Percentiles rank a stretch among this genome's conserved stretches.
Conservation (phyloP, 2,888 invertebrate species). For the Venustoraphidia nigricollis region DNA sequence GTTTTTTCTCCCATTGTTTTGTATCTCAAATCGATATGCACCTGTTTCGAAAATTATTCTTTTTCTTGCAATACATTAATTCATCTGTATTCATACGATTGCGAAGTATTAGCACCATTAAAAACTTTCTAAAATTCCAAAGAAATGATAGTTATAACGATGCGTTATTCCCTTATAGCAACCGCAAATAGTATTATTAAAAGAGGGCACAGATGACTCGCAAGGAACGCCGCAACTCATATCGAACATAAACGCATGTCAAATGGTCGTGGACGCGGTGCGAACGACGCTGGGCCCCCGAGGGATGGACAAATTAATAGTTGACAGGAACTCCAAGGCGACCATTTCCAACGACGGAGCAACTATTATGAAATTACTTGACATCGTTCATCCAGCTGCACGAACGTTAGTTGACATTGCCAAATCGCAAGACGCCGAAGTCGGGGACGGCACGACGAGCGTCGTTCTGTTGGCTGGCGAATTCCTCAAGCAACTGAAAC, state of each 20-base stretch:
- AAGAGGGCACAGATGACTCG: constrained; percentile 92
- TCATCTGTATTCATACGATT: too few relatives aligned
- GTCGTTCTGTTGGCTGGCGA: constrained; percentile 94
- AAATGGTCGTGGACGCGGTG: constrained; percentile 87
- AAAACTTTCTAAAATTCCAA: too few relatives aligned
- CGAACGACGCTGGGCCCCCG: constrained; percentile 95
- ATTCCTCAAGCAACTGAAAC: constrained; percentile 83
- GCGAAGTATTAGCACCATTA: too few relatives aligned
- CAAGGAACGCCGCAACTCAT: constrained; percentile 94
- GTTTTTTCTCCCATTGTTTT: too few relatives aligned
- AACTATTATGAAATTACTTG: constrained; percentile 94
- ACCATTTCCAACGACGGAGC: constrained; percentile 99
- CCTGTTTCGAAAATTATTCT: too few relatives aligned
- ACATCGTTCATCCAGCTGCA: constrained; percentile 96
- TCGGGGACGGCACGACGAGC: constrained; percentile 96
- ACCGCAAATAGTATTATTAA: constrained; percentile 92
- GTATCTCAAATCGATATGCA: too few relatives aligned
- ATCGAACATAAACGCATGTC: constrained; percentile 96
- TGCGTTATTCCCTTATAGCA: constrained; percentile 43
- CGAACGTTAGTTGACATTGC: constrained; percentile 97
- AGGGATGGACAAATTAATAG: constrained; percentile 98
- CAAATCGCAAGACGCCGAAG: constrained; percentile 97
- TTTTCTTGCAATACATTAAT: too few relatives aligned
- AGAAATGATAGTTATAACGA: neutral
- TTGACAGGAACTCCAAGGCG: constrained; percentile 75